Evolutionary conservation across 1,140 invertebrate species (phyloP).

Genomic region (Drosophila teissieri): DNA sequence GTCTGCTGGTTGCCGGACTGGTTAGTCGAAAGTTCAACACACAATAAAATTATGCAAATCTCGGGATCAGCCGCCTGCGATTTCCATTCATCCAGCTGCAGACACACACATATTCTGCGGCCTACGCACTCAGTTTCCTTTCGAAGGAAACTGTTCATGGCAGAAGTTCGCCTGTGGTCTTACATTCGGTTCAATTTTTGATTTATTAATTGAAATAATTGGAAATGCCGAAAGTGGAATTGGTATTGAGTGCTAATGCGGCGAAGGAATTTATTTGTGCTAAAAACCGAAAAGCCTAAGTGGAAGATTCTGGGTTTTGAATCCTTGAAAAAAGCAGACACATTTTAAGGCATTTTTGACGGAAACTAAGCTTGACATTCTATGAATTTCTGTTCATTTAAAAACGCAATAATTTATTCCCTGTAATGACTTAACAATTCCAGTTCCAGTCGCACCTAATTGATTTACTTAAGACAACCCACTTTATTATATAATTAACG

Average conservation of each 20-base stretch:
- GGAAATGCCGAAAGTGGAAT: constrained; percentile 2
- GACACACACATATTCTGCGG: constrained; percentile 1
- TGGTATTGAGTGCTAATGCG: constrained; percentile 4
- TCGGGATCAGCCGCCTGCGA: constrained; percentile 54
- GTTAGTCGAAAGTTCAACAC: constrained; percentile 64
- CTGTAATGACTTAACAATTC: no score
- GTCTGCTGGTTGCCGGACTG: constrained; percentile 29
- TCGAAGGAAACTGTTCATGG: constrained; percentile 17
- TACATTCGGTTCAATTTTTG: constrained; percentile 37
- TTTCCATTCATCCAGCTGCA: constrained; percentile 23
- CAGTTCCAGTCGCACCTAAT: neutral
- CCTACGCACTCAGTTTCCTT: constrained; percentile 28
- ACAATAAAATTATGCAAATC: constrained; percentile 83
- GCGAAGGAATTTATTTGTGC: constrained; percentile 6
- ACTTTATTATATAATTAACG: constrained; percentile 18
- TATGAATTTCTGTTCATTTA: no score
- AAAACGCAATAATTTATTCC: no score
- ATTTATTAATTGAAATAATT: constrained; percentile 60
- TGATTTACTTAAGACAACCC: constrained; percentile 2
- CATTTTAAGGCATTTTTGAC: no score
- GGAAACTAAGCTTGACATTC: no score
- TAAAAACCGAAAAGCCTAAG: neutral
- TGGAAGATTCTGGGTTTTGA: constrained; percentile 8
- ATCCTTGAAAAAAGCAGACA: no score
- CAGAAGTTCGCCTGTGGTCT: constrained; percentile 45